Conservation (phyloP, 1,140 invertebrate genomes). For the Caerostris extrusa region DNA sequence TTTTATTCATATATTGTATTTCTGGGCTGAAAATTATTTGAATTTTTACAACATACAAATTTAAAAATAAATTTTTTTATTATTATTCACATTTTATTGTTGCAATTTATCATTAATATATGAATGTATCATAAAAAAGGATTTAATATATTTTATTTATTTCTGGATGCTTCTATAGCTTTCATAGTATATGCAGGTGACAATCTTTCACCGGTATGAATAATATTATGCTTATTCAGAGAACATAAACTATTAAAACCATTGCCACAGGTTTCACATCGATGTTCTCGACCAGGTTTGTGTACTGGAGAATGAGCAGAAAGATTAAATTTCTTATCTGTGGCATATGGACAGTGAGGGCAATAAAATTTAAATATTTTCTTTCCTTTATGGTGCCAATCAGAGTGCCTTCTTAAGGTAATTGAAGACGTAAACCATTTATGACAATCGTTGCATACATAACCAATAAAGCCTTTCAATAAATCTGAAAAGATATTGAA, state of each 20-base stretch:
- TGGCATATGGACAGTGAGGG: conserved; percentile 41
- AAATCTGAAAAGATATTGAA: neutral
- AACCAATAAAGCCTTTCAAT: conserved; percentile 7
- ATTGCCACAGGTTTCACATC: conserved; percentile 52
- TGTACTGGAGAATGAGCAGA: conserved; percentile 29
- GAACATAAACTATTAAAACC: conserved; percentile 43
- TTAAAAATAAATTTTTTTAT: no score
- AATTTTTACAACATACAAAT: no score
- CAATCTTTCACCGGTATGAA: conserved; percentile 53
- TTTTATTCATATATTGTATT: no score
- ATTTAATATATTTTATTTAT: no score
- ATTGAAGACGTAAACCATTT: conserved; percentile 53
- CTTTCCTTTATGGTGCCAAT: conserved; percentile 57
- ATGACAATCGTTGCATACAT: conserved; percentile 1
- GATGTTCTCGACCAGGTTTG: conserved; percentile 1
- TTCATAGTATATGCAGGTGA: no score
- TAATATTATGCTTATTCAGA: conserved; percentile 48
- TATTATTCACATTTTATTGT: no score
- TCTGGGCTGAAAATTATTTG: no score
- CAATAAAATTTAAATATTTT: conserved; percentile 26
- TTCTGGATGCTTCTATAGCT: no score
- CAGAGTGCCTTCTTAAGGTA: conserved; percentile 47
- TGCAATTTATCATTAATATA: no score
- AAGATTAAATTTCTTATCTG: conserved; percentile 52
- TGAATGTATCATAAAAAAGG: no score